Percentiles rank a stretch among this genome's conserved stretches.
phyloP scores from a whole-genome alignment of 2,888 invertebrate species.

The Junonia oenone region DNA sequence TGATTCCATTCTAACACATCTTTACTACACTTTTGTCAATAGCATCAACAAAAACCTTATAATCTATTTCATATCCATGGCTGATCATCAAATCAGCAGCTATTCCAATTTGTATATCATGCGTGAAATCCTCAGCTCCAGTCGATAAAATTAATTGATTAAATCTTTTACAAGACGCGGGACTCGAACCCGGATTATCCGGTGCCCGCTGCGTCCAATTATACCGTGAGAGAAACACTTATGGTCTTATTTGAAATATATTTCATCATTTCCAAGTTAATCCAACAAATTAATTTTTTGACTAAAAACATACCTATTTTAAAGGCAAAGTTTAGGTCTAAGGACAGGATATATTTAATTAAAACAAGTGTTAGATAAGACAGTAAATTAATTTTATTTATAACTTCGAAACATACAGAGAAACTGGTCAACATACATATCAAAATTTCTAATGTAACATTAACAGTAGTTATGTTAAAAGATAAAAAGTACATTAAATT shows the following conservation, averaged over 20 bases:
- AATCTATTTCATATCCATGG: background rate
- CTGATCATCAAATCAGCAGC: slow-evolving; percentile 4
- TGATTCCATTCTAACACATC: background rate
- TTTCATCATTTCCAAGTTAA: background rate
- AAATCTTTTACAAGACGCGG: slow-evolving; percentile 50
- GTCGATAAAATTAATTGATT: slow-evolving; percentile 63
- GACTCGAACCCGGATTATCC: slow-evolving; percentile 53
- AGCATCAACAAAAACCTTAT: background rate
- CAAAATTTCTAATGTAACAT: too few relatives aligned
- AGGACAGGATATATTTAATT: too few relatives aligned
- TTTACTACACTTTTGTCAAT: background rate
- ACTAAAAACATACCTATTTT: background rate
- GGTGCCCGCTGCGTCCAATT: slow-evolving; percentile 47
- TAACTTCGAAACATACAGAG: too few relatives aligned
- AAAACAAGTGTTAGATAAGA: too few relatives aligned
- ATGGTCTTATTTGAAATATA: background rate
- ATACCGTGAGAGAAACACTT: slow-evolving; percentile 39
- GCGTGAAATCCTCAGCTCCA: slow-evolving; percentile 47
- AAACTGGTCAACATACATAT: too few relatives aligned
- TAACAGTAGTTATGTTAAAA: too few relatives aligned
- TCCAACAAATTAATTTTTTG: background rate
- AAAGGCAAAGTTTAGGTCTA: too few relatives aligned
- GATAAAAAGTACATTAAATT: too few relatives aligned
- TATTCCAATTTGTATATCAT: slow-evolving; percentile 30
- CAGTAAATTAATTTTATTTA: too few relatives aligned